Base-by-base conservation (phyloP, 2,888 invertebrate genomes). In the Heliothis peltigera region DNA sequence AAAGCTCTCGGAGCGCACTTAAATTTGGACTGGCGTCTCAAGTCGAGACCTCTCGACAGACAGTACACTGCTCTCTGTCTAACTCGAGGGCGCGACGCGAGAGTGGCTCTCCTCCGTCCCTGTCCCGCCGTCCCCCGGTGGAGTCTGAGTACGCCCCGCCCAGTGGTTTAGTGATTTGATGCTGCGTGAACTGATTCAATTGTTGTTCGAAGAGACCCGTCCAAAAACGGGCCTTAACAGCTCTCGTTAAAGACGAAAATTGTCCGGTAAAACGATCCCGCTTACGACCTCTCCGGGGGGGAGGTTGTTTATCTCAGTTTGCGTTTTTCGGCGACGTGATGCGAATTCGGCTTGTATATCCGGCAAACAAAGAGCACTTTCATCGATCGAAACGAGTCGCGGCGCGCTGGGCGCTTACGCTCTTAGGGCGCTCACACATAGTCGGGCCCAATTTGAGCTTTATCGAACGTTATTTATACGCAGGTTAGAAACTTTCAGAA, bases 101-200 rank as follows among this genome's bases (percentile, higher is more conserved):
- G 79, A 87, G 82, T 86, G 77, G 70, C 85, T 85, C 84, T 87
- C 76, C 80, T 82, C 91, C 87, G 87, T 94, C 94, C 89, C 91
- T 91, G 86, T 94, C 89, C 77, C 87, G 78, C 92, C 81, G 87
- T 88, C 91, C 91, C 90, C 89, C 93, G 90, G 92, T 85, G 94
- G 95, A 93, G 94, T 92, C 94, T 91, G 91, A 86, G 89, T 90
- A 89, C 87, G 94, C 95, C 90, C 95, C 95, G 95, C 95, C 95
- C 95, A 92, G 94, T 91, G 95, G 95, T 95, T 95, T 94, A 95
- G 95, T 94, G 95, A 95, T 95, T 95, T 95, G 95, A 95, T 95
- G 95, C 95, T 94, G 95, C 94, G 94, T 95, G 93, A 95, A 95
- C 94, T 95, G 95, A 95, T 95, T 95, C 95, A 95, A 95, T 95